A percentile compares a stretch with the other conserved stretches of the same genome.
phyloP scores from a whole-genome alignment of 2,113 vertebrate genomes.

The Hyla sarda region DNA sequence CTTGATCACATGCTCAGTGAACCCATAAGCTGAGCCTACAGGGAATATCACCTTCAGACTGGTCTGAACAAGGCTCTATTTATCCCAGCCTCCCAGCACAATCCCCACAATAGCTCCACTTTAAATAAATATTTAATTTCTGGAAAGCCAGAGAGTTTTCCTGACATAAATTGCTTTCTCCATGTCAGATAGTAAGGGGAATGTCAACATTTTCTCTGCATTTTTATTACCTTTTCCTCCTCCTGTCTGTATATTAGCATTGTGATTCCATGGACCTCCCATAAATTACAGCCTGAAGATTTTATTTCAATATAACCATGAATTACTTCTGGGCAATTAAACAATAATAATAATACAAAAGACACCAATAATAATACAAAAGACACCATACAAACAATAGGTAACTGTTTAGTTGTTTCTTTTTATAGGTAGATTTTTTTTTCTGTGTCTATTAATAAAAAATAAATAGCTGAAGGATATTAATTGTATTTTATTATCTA shows the following conservation, averaged over 20 bases:
- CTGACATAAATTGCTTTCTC: conserved; percentile 45
- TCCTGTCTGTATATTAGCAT: conserved; percentile 18
- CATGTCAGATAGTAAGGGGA: conserved; percentile 30
- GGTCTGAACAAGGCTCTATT: conserved; percentile 32
- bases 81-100: conserved; percentile 19
- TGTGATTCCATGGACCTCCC: not conserved
- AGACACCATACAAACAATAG: no score
- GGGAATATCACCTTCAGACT: conserved; percentile 39
- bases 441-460: no score
- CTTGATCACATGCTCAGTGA: conserved; percentile 25
- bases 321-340: not conserved
- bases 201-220: conserved; percentile 33
- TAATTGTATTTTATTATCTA: not conserved
- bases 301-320: not conserved
- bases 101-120: conserved; percentile 13
- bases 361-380: not conserved
- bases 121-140: conserved; percentile 42
- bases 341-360: not conserved
- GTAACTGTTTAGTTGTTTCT: no score
- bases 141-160: conserved; percentile 20
- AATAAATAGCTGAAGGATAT: not conserved
- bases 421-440: no score
- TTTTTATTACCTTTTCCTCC: conserved; percentile 39
- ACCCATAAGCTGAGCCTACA: conserved; percentile 28
- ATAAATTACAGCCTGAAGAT: not conserved